Conservation (phyloP, 1,140 invertebrate genomes). For the Drosophila trapezifrons region DNA sequence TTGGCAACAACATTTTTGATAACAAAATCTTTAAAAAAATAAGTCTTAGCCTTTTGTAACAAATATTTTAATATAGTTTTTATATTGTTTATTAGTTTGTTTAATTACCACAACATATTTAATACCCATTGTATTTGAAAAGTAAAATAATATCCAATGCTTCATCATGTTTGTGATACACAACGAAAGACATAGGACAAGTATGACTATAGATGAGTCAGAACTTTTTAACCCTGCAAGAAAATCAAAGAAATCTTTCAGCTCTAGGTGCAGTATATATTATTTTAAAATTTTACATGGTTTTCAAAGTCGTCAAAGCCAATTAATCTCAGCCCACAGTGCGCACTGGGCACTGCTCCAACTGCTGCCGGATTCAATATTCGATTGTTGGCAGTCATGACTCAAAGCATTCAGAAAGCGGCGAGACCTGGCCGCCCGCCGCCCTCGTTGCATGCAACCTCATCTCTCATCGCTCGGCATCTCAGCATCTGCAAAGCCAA, state of each 20-base stretch:
- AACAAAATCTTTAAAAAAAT: no score
- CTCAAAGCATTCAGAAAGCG: constrained; percentile 73
- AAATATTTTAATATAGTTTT: not conserved
- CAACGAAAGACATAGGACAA: not conserved
- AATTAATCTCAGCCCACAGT: constrained; percentile 10
- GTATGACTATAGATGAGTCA: no score
- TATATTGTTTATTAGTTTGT: not conserved
- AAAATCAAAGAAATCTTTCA: not conserved
- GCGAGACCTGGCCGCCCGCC: constrained; percentile 59
- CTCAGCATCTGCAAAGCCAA: constrained; percentile 18
- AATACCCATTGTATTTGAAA: no score
- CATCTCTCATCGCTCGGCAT: constrained; percentile 75
- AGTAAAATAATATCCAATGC: no score
- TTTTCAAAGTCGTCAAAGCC: not conserved
- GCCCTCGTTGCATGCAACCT: constrained; percentile 71
- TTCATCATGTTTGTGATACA: not conserved
- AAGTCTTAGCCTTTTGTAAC: no score
- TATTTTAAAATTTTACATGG: not conserved
- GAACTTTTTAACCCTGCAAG: no score
- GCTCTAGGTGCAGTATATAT: not conserved
- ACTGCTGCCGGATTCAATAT: constrained; percentile 60
- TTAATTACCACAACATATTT: no score
- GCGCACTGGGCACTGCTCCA: constrained; percentile 36
- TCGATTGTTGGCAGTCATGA: constrained; percentile 81
- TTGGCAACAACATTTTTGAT: no score